A percentile compares a stretch with the other conserved stretches of the same genome.
These are phyloP conservation scores for Girardinus metallicus DNA, from an alignment of 2,797 vertebrate species.

Conservation along the genomic window DNA sequence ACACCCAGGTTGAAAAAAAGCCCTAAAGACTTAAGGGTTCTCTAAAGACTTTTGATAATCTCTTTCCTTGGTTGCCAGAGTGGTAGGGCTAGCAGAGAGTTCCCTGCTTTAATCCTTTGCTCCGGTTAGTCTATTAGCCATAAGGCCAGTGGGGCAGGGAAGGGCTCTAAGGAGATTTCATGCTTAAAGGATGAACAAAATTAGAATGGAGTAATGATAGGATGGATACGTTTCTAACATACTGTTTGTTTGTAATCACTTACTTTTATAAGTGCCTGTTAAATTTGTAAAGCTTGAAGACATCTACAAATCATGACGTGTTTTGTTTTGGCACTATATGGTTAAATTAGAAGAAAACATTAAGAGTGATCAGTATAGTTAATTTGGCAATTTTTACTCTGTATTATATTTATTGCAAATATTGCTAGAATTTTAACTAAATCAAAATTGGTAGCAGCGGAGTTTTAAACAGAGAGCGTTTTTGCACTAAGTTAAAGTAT, in stretches of 20 bases:
- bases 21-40: slow-evolving; percentile 19
- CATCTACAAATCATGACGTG: slow-evolving; percentile 17
- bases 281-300: slow-evolving; percentile 48
- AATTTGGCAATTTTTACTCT: not conserved
- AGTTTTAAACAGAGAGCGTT: not conserved
- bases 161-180: slow-evolving; percentile 82
- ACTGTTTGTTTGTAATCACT: slow-evolving; percentile 67
- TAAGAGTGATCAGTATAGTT: not conserved
- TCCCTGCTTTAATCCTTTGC: slow-evolving; percentile 67
- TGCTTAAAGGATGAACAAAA: slow-evolving; percentile 88
- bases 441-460: too few relatives aligned
- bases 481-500: not conserved
- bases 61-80: slow-evolving; percentile 52
- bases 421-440: not conserved
- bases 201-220: slow-evolving; percentile 85
- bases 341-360: not conserved
- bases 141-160: slow-evolving; percentile 74
- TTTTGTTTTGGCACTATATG: not conserved
- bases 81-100: slow-evolving; percentile 56
- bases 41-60: slow-evolving; percentile 67
- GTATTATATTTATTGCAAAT: not conserved
- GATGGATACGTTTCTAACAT: slow-evolving; percentile 64
- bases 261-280: slow-evolving; percentile 43
- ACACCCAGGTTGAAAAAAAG: slow-evolving; percentile 10
- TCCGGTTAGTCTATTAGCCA: slow-evolving; percentile 75